These are phyloP conservation scores for Ptychobarbus kaznakovi DNA, from an alignment of 2,797 vertebrate species.

Conservation along the genomic window DNA sequence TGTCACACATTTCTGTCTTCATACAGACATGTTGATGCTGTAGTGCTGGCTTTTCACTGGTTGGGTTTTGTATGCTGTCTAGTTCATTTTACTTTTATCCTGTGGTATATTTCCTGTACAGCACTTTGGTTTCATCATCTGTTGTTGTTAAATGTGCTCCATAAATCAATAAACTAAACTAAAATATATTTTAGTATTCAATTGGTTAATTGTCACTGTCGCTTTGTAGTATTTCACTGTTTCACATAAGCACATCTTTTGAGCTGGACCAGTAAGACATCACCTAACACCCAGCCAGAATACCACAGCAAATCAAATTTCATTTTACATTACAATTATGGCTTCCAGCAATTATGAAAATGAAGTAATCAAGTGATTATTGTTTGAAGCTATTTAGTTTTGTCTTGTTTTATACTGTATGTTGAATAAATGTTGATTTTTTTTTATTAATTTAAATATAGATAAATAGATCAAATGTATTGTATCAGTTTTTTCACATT, in stretches of 20 bases:
- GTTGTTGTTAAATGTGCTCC: background rate
- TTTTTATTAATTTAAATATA: too few species aligned
- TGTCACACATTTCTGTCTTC: background rate
- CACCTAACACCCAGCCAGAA: background rate
- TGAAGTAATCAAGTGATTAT: background rate
- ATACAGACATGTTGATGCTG: background rate
- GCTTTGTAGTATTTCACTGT: too few species aligned
- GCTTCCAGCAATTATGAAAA: background rate
- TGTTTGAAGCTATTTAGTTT: too few species aligned
- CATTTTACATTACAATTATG: background rate
- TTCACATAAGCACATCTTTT: background rate
- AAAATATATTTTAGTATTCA: background rate
- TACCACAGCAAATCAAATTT: background rate
- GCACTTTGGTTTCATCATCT: background rate
- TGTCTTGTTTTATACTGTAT: background rate
- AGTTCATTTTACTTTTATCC: background rate
- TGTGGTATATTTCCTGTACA: background rate
- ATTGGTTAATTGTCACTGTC: too few species aligned
- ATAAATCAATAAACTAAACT: background rate
- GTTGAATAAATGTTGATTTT: too few species aligned
- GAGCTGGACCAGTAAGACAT: background rate
- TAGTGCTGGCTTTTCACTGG: background rate
- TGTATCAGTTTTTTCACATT: too few species aligned
- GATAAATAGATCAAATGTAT: too few species aligned
- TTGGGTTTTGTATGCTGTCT: background rate